Base-by-base conservation (phyloP, 2,113 vertebrate genomes). In the Neolamprologus falcicula region DNA sequence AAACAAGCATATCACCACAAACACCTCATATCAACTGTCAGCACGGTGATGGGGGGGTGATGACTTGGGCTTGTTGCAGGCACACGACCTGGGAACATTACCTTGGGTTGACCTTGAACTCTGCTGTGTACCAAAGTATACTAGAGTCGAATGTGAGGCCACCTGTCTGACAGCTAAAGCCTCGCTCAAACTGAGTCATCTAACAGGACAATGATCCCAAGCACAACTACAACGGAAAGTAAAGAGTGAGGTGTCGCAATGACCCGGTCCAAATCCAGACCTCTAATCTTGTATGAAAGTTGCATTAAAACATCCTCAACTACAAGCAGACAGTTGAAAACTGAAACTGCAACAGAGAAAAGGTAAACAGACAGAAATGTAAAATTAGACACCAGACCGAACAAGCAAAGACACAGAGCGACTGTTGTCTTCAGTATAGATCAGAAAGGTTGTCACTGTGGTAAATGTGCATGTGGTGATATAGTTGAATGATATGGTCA, bases 321-420 rank as follows among this genome's bases (percentile, higher is more conserved):
- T 19, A 47, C 24, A 76, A 76, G 24, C 37, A 73, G 37, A 26
- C 66, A 73, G 71, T 47, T 47, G 16, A 28, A 7, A 76, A 28
- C 40, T 47, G 24, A 47, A 76, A 76, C 24, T 26, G 37, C 24
- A 0, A 47, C 40, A 76, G 40, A 26, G 40, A 26, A 47, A 6
- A 76, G 40, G 68, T 73, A 73, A 73, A 73, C 68, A 73, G 13
- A 73, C 68, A 45, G 68, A 26, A 45, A 73, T 26, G 40, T 73
- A 73, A 1, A 73, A 45, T 0, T 45, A 73, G 68, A 45, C 40
- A 45, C 40, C 37, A 10, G 4, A 47, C 40, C 24, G 0, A 28
- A 28, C 37, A 26, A 45, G n/a, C 66, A 1, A 24, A 71, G 35
- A 2, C 13, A 14, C 21, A 26, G 12, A 26, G 21, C 12, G 5